Evolutionary conservation across 2,113 vertebrate genomes (phyloP).

Genomic region (Bos indicus): DNA sequence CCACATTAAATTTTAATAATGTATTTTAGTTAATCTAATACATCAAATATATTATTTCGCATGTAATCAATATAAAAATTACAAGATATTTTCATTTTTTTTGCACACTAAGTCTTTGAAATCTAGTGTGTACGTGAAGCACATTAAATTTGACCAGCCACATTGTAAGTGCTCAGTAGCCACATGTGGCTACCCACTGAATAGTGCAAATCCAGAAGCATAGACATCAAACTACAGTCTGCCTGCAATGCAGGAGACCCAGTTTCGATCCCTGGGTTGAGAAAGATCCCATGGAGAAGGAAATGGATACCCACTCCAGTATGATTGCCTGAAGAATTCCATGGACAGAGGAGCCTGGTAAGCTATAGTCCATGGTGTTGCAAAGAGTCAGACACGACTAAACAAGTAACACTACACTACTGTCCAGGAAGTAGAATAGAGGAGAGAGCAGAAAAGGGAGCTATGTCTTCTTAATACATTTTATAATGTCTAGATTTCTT

Average conservation of each 20-base stretch:
- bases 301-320: not conserved
- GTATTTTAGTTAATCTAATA: not conserved
- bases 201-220: not conserved
- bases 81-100: not conserved
- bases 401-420: not conserved
- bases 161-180: not conserved
- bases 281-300: not conserved
- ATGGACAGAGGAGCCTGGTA: not conserved
- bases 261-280: not conserved
- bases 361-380: not conserved
- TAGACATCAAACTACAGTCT: not conserved
- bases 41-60: not conserved
- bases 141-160: not conserved
- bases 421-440: not conserved
- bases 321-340: not conserved
- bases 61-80: not conserved
- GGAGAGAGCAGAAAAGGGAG: not conserved
- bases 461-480: not conserved
- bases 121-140: not conserved
- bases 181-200: not conserved
- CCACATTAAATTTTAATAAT: not conserved
- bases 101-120: conserved; percentile 1
- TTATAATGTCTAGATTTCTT: not conserved
- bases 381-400: not conserved
- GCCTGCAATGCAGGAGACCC: not conserved